Percentiles rank a stretch among this genome's conserved stretches.
Evolutionary conservation across 2,113 vertebrate species (phyloP).

Genomic region (Zosterops pallidus): DNA sequence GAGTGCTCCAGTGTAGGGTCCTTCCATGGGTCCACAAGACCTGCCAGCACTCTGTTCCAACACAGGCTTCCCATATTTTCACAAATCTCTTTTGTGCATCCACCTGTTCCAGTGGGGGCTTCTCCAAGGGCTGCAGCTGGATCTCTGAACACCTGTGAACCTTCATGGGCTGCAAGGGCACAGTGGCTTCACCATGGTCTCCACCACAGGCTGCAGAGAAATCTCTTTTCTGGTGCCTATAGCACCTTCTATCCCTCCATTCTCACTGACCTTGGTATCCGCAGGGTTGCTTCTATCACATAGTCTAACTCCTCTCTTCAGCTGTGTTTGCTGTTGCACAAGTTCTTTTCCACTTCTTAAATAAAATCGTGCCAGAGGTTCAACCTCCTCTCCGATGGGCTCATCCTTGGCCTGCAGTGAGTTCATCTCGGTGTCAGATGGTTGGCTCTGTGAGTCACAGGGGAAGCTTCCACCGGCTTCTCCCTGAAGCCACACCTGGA

Average conservation of each 20-base stretch:
- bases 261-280: neutral
- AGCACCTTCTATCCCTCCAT: neutral
- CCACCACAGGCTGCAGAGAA: neutral
- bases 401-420: neutral
- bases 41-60: neutral
- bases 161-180: neutral
- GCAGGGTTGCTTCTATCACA: neutral
- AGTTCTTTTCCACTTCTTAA: neutral
- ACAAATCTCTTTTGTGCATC: neutral
- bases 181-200: neutral
- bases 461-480: neutral
- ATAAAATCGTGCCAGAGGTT: neutral
- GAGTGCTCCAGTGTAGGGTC: neutral
- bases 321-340: neutral
- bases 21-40: neutral
- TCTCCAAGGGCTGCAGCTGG: neutral
- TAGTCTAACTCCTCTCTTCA: neutral
- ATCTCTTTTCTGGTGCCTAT: neutral
- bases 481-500: neutral
- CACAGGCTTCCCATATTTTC: no score
- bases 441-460: neutral
- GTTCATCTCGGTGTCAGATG: neutral
- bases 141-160: fast-evolving
- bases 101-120: neutral
- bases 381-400: neutral